Evolutionary conservation across 2,888 invertebrate species (phyloP), one percentile per base, ranked within the genome.

Genomic region (Drosophila acutilabella): DNA sequence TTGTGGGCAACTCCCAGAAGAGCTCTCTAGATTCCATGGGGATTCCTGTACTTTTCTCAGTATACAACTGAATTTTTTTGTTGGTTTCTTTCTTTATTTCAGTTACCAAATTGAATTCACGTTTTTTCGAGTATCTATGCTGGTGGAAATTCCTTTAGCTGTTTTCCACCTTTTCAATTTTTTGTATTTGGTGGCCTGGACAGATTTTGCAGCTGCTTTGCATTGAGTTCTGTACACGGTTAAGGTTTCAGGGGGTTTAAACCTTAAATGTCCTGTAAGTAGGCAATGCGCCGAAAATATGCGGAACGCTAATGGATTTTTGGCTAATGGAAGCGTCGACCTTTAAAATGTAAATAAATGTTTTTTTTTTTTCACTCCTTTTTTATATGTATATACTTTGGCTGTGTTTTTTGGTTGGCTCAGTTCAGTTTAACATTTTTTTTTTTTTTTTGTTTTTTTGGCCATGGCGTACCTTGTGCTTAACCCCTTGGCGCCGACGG

Each of bases 311-410:
- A 85, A 88, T 85, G 85, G 88, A 85, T 88, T 85, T 80, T 78
- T 48, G 75, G 77, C 83, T 85, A 85, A 85, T 85, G 85, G 86
- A 83, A 80, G 70, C 81, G 70, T 72, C 86, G 81, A 85, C 82
- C 81, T 83, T 83, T 81, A 83, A 83, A 83, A 84, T 81, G 84
- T 83, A 84, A 83, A 83, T 82, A 82, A 81, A 83, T 83, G 85
- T 67, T 75, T 45, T 56, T 60, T 47, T 59, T 51, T 59, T 56
- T 14, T 45, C 26, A 47, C 41, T 51, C 20, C 20, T 20, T 20
- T 30, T 64, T 53, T 30, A 30, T 30, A 30, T 30, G n/a, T n/a
- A 30, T 30, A 30, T 30, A 30, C 30, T 30, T 36, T 36, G 36
- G 36, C 1, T 36, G 36, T 36, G 36, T 52, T 65, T 64, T 41